phyloP scores from a whole-genome alignment of 92 coral and sea anemone genomes.

The Ricordea florida region DNA sequence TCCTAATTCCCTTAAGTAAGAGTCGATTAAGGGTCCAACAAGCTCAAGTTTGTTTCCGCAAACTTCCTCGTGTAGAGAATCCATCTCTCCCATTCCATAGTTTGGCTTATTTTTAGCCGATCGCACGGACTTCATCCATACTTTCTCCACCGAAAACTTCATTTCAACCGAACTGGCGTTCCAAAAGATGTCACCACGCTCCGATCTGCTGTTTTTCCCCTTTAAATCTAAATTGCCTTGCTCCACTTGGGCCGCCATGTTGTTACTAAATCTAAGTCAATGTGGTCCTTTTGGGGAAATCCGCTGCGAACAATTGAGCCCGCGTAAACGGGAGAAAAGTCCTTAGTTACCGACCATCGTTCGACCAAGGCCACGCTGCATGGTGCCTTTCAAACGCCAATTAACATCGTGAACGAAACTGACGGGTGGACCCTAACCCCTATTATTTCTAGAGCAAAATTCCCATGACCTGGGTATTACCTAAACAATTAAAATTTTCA shows the following conservation, averaged over 20 bases:
- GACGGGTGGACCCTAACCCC: too few relatives aligned
- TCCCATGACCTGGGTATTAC: too few relatives aligned
- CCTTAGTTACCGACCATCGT: slow-evolving; percentile 15
- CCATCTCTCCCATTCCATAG: slow-evolving; percentile 24
- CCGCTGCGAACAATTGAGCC: too few relatives aligned
- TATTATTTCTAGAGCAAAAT: too few relatives aligned
- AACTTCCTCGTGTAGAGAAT: slow-evolving; percentile 18
- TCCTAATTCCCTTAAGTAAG: slow-evolving; percentile 8
- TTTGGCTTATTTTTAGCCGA: slow-evolving; percentile 10
- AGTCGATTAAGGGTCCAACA: slow-evolving; percentile 23
- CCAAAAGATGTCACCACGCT: slow-evolving; percentile 26
- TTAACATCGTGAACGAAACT: too few relatives aligned
- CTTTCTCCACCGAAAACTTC: too few relatives aligned
- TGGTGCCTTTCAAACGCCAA: too few relatives aligned
- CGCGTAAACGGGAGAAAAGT: too few relatives aligned
- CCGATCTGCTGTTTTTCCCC: background rate
- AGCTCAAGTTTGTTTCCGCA: slow-evolving; percentile 28
- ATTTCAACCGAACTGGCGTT: slow-evolving; percentile 2
- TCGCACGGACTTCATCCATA: slow-evolving; percentile 17
- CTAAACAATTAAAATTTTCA: too few relatives aligned
- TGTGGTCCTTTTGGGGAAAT: background rate
- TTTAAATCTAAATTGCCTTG: background rate
- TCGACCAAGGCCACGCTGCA: too few relatives aligned
- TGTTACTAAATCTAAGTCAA: too few relatives aligned
- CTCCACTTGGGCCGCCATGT: too few relatives aligned